Evolutionary conservation across 2,797 vertebrate species (phyloP).

Genomic region (Karalla daura): DNA sequence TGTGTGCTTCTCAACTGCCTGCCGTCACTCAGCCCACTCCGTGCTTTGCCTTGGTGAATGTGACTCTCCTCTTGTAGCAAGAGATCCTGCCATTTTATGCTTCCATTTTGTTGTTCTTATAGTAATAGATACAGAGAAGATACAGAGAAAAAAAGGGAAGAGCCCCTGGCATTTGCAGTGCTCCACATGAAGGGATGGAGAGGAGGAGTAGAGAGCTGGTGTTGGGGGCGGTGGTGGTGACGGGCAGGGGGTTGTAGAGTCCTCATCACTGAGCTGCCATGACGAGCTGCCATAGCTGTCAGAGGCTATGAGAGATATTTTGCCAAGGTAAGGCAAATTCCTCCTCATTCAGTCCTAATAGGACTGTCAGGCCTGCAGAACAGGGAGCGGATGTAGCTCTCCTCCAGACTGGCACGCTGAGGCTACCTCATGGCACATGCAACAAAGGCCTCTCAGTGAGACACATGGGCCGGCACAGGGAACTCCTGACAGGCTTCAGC

Average conservation of each 20-base stretch:
- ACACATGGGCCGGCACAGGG: conserved; percentile 44
- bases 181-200: conserved; percentile 41
- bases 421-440: conserved; percentile 57
- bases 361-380: conserved; percentile 74
- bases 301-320: conserved; percentile 68
- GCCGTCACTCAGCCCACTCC: conserved; percentile 53
- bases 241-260: conserved; percentile 24
- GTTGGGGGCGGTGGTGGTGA: conserved; percentile 21
- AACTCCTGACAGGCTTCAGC: conserved; percentile 60
- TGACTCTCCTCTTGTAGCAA: conserved; percentile 9
- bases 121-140: conserved; percentile 1
- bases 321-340: conserved; percentile 76
- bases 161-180: conserved; percentile 27
- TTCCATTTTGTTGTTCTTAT: conserved; percentile 54
- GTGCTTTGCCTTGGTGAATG: conserved; percentile 19
- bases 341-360: conserved; percentile 73
- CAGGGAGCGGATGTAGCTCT: conserved; percentile 47
- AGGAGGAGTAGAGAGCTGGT: conserved; percentile 28
- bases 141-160: background rate
- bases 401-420: conserved; percentile 35
- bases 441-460: conserved; percentile 64
- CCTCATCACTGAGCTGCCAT: conserved; percentile 71
- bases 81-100: conserved; percentile 38
- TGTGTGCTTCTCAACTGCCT: conserved; percentile 63
- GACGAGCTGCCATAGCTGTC: conserved; percentile 76